Evolutionary conservation across 2,888 invertebrate species (phyloP).

Genomic region (Apodemia duryi): DNA sequence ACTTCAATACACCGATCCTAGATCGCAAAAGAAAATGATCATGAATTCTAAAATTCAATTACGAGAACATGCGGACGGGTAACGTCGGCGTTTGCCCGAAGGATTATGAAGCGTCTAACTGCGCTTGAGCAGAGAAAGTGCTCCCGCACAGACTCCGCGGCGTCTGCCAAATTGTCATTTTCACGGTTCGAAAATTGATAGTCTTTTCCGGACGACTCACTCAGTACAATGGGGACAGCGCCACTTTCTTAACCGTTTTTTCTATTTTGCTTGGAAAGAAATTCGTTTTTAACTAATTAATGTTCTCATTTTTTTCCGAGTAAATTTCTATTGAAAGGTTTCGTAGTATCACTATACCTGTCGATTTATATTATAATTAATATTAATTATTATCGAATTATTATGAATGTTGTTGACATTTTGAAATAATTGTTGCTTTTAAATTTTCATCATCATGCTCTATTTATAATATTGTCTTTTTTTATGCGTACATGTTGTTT

Average conservation of each 20-base stretch:
- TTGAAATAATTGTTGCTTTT: no score
- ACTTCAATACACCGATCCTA: background rate
- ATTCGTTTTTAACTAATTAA: constrained; percentile 18
- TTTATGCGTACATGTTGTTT: background rate
- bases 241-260: constrained; percentile 31
- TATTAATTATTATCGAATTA: no score
- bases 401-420: no score
- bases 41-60: constrained; percentile 1
- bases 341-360: background rate
- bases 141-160: constrained; percentile 71
- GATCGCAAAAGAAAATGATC: background rate
- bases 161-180: constrained; percentile 74
- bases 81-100: constrained; percentile 56
- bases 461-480: background rate
- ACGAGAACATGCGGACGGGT: constrained; percentile 50
- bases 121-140: constrained; percentile 71
- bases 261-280: constrained; percentile 24
- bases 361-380: background rate
- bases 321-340: background rate
- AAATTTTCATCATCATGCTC: no score
- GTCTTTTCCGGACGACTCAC: constrained; percentile 63
- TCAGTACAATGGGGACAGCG: constrained; percentile 44
- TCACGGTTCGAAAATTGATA: constrained; percentile 66
- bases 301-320: constrained; percentile 1
- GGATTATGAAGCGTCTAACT: constrained; percentile 44